A percentile compares a stretch with the other conserved stretches of the same genome.
These are phyloP conservation scores for Stylophora pistillata DNA, from an alignment of 64 coral and sea anemone species.

Conservation along the genomic window DNA sequence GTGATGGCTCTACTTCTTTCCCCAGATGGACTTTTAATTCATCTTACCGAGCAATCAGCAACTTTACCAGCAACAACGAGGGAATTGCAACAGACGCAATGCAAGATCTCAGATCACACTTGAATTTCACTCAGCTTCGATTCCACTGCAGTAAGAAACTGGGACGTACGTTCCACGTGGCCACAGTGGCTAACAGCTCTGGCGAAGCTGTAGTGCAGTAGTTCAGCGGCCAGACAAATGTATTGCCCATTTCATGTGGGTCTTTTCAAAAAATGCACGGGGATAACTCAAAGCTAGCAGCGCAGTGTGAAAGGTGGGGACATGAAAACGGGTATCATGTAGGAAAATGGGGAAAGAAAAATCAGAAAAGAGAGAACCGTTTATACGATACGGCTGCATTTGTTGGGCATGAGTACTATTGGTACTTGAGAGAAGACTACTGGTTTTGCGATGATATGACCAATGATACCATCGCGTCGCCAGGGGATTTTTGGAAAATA, in stretches of 20 bases:
- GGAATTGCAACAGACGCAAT: neutral
- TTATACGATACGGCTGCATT: neutral
- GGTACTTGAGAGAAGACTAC: neutral
- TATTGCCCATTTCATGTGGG: neutral
- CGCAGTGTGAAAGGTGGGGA: neutral
- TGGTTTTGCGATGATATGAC: neutral
- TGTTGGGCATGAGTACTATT: neutral
- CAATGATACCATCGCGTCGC: neutral
- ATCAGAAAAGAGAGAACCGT: too few relatives aligned
- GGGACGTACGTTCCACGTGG: constrained; percentile 22
- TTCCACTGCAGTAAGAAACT: constrained; percentile 25
- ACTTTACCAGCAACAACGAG: constrained; percentile 1
- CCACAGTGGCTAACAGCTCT: constrained; percentile 11
- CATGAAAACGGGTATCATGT: neutral
- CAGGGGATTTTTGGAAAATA: neutral
- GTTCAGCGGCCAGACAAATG: neutral
- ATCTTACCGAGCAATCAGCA: constrained; percentile 18
- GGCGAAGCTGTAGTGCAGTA: constrained; percentile 8
- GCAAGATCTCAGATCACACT: neutral
- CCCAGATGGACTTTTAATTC: neutral
- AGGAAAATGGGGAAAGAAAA: neutral
- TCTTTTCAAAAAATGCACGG: neutral
- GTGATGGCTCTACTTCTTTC: neutral
- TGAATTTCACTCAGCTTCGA: constrained; percentile 35
- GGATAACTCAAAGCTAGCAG: constrained; percentile 25